Base-by-base conservation (phyloP, 2,797 vertebrate species). In the Sphaeramia orbicularis region DNA sequence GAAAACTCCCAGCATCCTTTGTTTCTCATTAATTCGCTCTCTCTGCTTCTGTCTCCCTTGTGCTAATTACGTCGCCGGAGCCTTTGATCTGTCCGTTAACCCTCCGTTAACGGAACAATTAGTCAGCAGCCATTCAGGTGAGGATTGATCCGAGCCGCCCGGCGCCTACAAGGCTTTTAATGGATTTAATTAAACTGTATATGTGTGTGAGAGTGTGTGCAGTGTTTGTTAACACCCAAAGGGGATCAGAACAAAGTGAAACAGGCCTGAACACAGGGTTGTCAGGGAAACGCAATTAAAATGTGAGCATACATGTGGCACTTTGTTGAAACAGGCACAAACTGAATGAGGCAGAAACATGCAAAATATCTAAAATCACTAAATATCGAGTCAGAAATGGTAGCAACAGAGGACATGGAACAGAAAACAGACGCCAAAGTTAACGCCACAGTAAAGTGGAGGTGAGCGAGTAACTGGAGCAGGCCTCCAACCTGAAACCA, bases 181-280 rank as follows among this genome's bases (percentile, higher is more conserved):
- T 93, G 90, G 78, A 86, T 88, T 88, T 92, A 92, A 94, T 93
- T 93, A 92, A 93, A 90, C 78, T 66, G 68, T 14, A 55, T 49
- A 47, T 61, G 41, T 73, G 13, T 62, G 44, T 60, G 56, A 43
- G 56, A 27, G 50, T 44, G 64, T 42, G 38, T 37, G 61, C 13
- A 9, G 62, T 70, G 63, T 68, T 24, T 49, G 60, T 64, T 16
- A 56, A 35, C 62, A 68, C 77, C 57, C 70, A 66, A 27, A 73
- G 78, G 66, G 55, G 61, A 75, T 80, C 73, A 30, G 75, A 74
- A 67, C 83, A 73, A 71, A 84, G 80, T 60, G 62, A 81, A 74
- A 71, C 63, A 61, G 74, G 71, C 63, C 74, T 70, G 76, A 83
- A 73, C 61, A 55, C 59, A 27, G 53, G 45, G 85, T 82, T 83